Conservation (phyloP, 37 sponge, comb jelly and placozoan genomes). For the Axinella damicornis region DNA sequence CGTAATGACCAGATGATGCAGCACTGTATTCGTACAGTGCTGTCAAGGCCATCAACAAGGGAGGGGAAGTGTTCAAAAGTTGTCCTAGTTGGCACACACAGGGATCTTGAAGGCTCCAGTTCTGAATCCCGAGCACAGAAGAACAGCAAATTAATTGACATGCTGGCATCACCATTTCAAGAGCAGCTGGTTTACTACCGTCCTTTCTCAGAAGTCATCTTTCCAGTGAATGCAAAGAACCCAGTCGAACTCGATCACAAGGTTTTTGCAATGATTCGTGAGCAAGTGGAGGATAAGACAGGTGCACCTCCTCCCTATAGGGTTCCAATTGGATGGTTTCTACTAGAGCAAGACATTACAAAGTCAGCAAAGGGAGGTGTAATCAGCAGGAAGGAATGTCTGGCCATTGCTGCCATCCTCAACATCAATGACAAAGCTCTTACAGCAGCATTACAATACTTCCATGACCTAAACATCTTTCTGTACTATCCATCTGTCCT, state of each 20-base stretch:
- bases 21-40: neutral
- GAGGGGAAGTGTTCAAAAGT: neutral
- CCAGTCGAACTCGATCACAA: neutral
- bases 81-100: neutral
- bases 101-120: neutral
- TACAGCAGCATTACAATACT: neutral
- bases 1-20: neutral
- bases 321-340: neutral
- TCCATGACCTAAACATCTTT: neutral
- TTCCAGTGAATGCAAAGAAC: neutral
- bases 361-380: neutral
- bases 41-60: neutral
- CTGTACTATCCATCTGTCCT: neutral
- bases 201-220: neutral
- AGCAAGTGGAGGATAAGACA: neutral
- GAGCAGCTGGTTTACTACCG: too few relatives aligned
- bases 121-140: neutral
- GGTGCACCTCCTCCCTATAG: neutral
- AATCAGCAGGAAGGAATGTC: neutral
- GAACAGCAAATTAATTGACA: neutral
- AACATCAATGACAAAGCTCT: neutral
- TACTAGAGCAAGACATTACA: neutral
- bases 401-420: neutral
- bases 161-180: neutral
- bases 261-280: neutral